A percentile compares a stretch with the other conserved stretches of the same genome.
Conservation (phyloP, 2,797 vertebrate species). For the Epinephelus coioides region DNA sequence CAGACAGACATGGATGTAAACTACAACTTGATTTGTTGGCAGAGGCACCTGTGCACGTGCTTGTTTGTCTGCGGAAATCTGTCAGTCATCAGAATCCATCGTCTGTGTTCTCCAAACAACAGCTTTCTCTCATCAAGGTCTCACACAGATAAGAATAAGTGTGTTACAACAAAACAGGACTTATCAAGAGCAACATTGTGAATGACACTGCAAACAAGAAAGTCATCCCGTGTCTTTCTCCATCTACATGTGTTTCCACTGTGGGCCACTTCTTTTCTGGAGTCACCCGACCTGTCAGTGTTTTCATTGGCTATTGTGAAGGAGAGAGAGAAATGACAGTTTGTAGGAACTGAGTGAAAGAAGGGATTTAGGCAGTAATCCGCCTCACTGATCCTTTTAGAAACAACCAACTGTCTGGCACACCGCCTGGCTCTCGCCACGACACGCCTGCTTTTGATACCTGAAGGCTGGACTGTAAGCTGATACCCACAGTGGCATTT, state of each 20-base stretch:
- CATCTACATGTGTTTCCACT: constrained; percentile 10
- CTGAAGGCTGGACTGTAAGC: constrained; percentile 72
- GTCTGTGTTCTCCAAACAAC: constrained; percentile 3
- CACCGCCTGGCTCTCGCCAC: constrained; percentile 62
- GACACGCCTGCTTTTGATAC: constrained; percentile 77
- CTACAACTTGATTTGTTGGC: no score
- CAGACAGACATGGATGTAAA: no score
- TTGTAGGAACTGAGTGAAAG: constrained; percentile 74
- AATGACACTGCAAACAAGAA: background rate
- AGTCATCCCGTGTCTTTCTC: background rate
- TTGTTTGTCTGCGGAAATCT: constrained; percentile 8
- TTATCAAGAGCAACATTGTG: background rate
- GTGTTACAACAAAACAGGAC: constrained; percentile 2
- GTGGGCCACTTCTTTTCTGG: constrained; percentile 9
- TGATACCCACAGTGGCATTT: constrained; percentile 74
- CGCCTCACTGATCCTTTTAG: constrained; percentile 76
- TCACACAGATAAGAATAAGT: background rate
- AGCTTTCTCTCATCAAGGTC: constrained; percentile 1
- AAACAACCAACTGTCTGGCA: constrained; percentile 76
- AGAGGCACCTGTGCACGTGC: no score
- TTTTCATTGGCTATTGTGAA: constrained; percentile 70
- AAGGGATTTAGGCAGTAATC: constrained; percentile 78
- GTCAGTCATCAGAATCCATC: background rate
- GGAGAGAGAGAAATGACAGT: constrained; percentile 73
- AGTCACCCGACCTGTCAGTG: constrained; percentile 62